Evolutionary conservation across 2,113 vertebrate genomes (phyloP).

Genomic region (Ailuropoda melanoleuca): DNA sequence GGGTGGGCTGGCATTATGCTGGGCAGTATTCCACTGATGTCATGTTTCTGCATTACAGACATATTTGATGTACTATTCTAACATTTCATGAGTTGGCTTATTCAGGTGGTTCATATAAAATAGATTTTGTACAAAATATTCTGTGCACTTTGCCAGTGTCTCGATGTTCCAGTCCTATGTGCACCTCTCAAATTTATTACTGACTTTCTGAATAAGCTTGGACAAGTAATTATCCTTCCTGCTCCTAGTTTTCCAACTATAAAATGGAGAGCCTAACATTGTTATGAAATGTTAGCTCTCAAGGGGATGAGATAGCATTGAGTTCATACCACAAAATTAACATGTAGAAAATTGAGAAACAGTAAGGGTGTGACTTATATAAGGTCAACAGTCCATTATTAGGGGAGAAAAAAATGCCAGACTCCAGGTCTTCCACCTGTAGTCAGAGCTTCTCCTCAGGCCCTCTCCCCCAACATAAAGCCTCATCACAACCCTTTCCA

Average conservation of each 20-base stretch:
- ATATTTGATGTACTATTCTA: not conserved
- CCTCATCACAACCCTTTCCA: not conserved
- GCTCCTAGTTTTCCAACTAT: not conserved
- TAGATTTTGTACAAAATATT: not conserved
- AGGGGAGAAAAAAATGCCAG: not conserved
- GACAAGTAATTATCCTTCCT: not conserved
- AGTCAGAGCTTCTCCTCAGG: not conserved
- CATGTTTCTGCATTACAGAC: not conserved
- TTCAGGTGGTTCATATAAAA: not conserved
- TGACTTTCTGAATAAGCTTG: not conserved
- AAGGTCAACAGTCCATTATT: not conserved
- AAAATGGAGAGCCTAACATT: not conserved
- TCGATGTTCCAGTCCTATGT: not conserved
- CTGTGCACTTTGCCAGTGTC: not conserved
- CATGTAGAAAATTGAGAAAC: not conserved
- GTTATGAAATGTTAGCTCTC: not conserved
- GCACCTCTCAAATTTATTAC: not conserved
- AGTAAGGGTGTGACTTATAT: not conserved
- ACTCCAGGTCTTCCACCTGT: not conserved
- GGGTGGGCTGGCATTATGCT: not conserved
- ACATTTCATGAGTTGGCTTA: conserved; percentile 10
- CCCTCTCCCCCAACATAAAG: not conserved
- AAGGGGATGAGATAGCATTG: not conserved
- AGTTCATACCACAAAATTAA: not conserved
- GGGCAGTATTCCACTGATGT: not conserved